Evolutionary conservation across 2,797 vertebrate genomes (phyloP).

Genomic region (Allobates femoralis): DNA sequence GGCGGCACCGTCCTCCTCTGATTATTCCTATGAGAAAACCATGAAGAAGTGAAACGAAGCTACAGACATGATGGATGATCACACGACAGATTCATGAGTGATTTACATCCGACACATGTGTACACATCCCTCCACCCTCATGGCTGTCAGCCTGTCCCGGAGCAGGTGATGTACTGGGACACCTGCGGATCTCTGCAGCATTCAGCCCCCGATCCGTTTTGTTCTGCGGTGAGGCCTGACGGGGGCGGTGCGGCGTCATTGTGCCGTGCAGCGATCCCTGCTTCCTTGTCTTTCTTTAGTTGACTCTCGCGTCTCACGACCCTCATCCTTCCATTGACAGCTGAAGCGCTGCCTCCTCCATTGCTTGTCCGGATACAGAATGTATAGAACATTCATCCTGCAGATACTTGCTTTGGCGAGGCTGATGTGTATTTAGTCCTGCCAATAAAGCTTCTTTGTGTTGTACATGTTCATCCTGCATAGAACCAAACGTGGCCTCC

Average conservation of each 20-base stretch:
- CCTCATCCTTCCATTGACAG: constrained; percentile 20
- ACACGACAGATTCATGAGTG: neutral
- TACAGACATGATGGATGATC: neutral
- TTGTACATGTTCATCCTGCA: neutral
- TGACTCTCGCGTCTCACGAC: constrained; percentile 13
- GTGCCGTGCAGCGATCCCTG: constrained; percentile 26
- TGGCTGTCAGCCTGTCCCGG: neutral
- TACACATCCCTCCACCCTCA: neutral
- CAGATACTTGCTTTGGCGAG: too few relatives aligned
- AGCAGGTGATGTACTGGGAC: constrained; percentile 12
- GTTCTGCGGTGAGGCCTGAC: constrained; percentile 27
- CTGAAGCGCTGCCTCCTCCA: neutral
- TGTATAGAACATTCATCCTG: constrained; percentile 9
- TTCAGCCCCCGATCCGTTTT: constrained; percentile 5
- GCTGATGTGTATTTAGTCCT: too few relatives aligned
- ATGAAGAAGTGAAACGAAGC: neutral
- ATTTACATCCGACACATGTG: neutral
- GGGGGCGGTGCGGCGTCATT: neutral
- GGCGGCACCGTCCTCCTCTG: neutral
- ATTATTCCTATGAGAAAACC: neutral
- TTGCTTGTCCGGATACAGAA: neutral
- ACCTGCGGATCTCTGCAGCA: constrained; percentile 4
- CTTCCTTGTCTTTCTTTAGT: constrained; percentile 23
- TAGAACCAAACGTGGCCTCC: neutral
- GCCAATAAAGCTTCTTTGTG: too few relatives aligned